Evolutionary conservation across 2,113 vertebrate genomes (phyloP).

Genomic region (Halcyon malimbica): DNA sequence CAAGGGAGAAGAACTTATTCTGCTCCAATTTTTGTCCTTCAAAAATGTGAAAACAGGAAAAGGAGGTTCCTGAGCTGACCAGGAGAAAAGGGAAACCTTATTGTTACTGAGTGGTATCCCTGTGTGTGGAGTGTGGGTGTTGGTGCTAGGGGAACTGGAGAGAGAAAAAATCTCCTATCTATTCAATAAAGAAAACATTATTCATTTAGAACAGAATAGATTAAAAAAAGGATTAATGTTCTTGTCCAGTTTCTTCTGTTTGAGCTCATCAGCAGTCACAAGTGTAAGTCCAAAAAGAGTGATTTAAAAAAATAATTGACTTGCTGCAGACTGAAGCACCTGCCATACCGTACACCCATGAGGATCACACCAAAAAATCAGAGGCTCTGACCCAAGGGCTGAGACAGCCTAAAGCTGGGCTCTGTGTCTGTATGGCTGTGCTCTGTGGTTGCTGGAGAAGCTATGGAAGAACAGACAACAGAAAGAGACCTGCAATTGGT

Average conservation of each 20-base stretch:
- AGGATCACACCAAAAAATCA: not conserved
- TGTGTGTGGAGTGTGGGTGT: not conserved
- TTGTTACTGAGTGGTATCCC: not conserved
- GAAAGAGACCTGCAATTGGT: not conserved
- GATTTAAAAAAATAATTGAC: not conserved
- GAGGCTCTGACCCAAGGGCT: not conserved
- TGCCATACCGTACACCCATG: not conserved
- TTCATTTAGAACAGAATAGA: not conserved
- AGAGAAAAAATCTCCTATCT: not conserved
- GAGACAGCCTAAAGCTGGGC: not conserved
- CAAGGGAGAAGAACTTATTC: not conserved
- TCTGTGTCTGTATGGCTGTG: not conserved
- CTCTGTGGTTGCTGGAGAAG: not conserved
- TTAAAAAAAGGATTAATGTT: not conserved
- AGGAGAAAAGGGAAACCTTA: conserved; percentile 27
- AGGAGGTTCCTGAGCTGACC: not conserved
- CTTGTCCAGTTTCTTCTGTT: not conserved
- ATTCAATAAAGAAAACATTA: not conserved
- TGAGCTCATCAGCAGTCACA: not conserved
- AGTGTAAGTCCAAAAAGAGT: not conserved
- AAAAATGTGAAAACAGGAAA: conserved; percentile 34
- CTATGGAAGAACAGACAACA: not conserved
- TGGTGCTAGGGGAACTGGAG: not conserved
- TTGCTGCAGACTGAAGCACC: not conserved
- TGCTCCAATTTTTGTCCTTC: not conserved